Conservation (phyloP, 2,888 invertebrate species). For the Diploptera punctata region DNA sequence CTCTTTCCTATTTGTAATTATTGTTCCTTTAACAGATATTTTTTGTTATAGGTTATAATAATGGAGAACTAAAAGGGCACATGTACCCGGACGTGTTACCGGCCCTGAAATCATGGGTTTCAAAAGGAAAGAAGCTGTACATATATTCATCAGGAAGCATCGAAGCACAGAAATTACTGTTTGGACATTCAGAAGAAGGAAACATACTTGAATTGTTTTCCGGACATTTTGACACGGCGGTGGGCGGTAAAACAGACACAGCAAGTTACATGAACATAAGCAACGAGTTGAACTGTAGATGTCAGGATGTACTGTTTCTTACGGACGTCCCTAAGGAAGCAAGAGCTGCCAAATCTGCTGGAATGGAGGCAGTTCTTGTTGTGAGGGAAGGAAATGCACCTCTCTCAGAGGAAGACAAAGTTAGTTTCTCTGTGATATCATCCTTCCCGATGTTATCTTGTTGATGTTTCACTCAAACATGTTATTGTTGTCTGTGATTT, state of each 20-base stretch:
- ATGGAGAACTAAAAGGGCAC: conserved; percentile 84
- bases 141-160: conserved; percentile 94
- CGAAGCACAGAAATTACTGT: conserved; percentile 87
- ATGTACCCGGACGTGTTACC: conserved; percentile 85
- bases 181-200: conserved; percentile 76
- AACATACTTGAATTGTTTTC: conserved; percentile 76
- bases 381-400: conserved; percentile 80
- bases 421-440: conserved; percentile 62
- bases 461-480: too few relatives aligned
- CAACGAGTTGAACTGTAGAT: conserved; percentile 65
- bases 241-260: conserved; percentile 80
- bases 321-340: conserved; percentile 89
- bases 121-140: conserved; percentile 71
- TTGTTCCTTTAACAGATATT: too few relatives aligned
- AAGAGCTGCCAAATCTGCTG: conserved; percentile 78
- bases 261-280: conserved; percentile 82
- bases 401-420: conserved; percentile 66
- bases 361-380: conserved; percentile 71
- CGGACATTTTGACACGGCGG: conserved; percentile 86
- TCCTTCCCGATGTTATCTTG: conserved; percentile 62
- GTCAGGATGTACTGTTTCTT: conserved; percentile 81
- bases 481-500: too few relatives aligned
- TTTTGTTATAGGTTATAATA: too few relatives aligned
- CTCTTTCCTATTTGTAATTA: too few relatives aligned
- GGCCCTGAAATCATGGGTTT: conserved; percentile 74